A percentile compares a stretch with the other conserved stretches of the same genome.
Conservation (phyloP, 2,888 invertebrate species). For the Caenorhabditis doughertyi region DNA sequence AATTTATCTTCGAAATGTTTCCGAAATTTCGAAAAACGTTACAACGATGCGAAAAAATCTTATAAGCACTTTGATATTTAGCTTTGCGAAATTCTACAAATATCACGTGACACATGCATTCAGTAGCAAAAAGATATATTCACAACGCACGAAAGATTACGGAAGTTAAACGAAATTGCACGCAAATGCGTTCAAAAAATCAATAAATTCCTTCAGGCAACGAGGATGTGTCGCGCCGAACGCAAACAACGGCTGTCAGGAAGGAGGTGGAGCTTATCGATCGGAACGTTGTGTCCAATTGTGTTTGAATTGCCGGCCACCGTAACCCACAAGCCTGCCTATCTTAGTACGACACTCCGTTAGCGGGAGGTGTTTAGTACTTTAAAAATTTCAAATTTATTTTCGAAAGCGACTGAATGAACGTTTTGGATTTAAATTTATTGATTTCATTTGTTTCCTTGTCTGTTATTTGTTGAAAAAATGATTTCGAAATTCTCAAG, state of each 20-base stretch:
- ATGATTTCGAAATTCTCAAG: neutral
- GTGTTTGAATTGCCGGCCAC: slow-evolving; percentile 62
- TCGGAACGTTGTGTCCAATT: slow-evolving; percentile 4
- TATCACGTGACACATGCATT: too few species aligned
- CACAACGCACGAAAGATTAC: neutral
- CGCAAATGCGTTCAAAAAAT: slow-evolving; percentile 1
- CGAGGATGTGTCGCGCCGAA: slow-evolving; percentile 4
- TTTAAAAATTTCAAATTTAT: slow-evolving; percentile 41
- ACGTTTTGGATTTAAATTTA: neutral
- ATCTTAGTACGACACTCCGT: slow-evolving; percentile 54
- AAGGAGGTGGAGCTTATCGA: slow-evolving; percentile 36
- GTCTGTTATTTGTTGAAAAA: neutral
- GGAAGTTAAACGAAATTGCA: neutral
- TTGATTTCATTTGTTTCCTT: neutral
- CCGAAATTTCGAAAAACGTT: too few species aligned
- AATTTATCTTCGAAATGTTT: too few species aligned
- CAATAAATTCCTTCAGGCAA: slow-evolving; percentile 25
- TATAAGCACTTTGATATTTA: too few species aligned
- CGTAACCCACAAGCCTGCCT: slow-evolving; percentile 46
- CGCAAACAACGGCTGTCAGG: slow-evolving; percentile 42
- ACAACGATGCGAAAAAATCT: too few species aligned
- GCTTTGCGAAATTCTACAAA: too few species aligned
- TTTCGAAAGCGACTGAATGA: slow-evolving; percentile 49
- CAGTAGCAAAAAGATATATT: too few species aligned
- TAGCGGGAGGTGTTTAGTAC: slow-evolving; percentile 35